These are phyloP conservation scores for Euplexia lucipara DNA, from an alignment of 2,888 invertebrate species.

Conservation along the genomic window DNA sequence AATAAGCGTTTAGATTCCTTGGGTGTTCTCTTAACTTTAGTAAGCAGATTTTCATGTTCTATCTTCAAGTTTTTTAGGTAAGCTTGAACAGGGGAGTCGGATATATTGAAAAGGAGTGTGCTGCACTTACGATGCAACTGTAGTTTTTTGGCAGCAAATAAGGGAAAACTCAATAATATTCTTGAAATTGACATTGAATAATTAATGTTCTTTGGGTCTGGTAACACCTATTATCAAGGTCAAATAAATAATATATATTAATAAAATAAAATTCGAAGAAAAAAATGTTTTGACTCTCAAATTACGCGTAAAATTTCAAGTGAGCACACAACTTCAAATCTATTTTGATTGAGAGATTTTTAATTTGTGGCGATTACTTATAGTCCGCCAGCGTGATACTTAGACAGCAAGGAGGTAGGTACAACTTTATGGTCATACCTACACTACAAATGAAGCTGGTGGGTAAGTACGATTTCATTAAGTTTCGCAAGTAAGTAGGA, in stretches of 20 bases:
- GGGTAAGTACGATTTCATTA: no score
- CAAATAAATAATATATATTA: constrained; percentile 26
- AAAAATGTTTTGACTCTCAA: constrained; percentile 2
- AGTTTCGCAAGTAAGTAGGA: no score
- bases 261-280: constrained; percentile 28
- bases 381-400: constrained; percentile 6
- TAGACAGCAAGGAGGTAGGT: constrained; percentile 12
- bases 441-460: no score
- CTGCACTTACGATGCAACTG: constrained; percentile 69
- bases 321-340: constrained; percentile 2
- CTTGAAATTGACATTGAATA: constrained; percentile 70
- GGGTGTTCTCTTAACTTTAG: constrained; percentile 71
- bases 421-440: no score
- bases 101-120: constrained; percentile 79
- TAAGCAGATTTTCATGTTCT: constrained; percentile 88
- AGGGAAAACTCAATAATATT: constrained; percentile 66
- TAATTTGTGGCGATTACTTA: background rate
- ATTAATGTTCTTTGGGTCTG: no score
- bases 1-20: constrained; percentile 78
- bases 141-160: constrained; percentile 69
- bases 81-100: constrained; percentile 85
- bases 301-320: background rate
- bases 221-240: constrained; percentile 5
- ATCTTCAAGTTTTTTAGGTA: constrained; percentile 89
- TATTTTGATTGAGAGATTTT: background rate